These are phyloP conservation scores for Xenentodon cancila DNA, from an alignment of 2,797 vertebrate genomes.

Conservation along the genomic window DNA sequence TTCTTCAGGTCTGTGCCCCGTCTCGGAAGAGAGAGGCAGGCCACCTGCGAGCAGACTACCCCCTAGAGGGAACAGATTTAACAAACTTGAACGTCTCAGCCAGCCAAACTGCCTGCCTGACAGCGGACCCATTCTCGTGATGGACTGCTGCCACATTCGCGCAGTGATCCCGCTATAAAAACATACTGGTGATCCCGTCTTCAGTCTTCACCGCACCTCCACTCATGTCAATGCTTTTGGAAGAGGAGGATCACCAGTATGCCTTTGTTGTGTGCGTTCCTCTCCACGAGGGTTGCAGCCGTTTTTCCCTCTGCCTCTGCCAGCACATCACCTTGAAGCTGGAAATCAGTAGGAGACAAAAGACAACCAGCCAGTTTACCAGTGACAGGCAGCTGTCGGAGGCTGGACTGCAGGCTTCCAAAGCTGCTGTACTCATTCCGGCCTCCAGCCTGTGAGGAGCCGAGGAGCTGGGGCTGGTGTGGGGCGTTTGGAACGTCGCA, in stretches of 20 bases:
- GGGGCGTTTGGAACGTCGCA: conserved; percentile 40
- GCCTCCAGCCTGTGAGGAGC: conserved; percentile 18
- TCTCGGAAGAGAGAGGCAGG: not conserved
- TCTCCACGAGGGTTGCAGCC: too few relatives aligned
- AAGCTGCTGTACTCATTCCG: conserved; percentile 34
- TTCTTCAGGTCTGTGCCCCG: conserved; percentile 34
- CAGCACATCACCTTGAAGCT: conserved; percentile 11
- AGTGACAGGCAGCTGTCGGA: conserved; percentile 27
- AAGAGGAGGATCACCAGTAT: too few relatives aligned
- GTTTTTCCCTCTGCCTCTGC: too few relatives aligned
- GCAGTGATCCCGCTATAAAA: too few relatives aligned
- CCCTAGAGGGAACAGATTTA: conserved; percentile 29
- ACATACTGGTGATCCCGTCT: too few relatives aligned
- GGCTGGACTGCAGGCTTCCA: conserved; percentile 35
- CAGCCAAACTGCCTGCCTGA: too few relatives aligned
- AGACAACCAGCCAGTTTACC: conserved; percentile 55
- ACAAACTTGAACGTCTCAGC: not conserved
- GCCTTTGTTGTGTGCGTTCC: too few relatives aligned
- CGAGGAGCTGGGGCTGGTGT: conserved; percentile 41
- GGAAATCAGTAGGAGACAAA: not conserved
- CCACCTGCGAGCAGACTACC: conserved; percentile 65
- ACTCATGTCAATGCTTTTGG: too few relatives aligned
- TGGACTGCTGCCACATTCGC: too few relatives aligned
- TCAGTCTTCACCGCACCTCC: too few relatives aligned
- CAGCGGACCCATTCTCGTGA: too few relatives aligned